phyloP scores from a whole-genome alignment of 2,888 invertebrate species.

The Limnephilus lunatus region DNA sequence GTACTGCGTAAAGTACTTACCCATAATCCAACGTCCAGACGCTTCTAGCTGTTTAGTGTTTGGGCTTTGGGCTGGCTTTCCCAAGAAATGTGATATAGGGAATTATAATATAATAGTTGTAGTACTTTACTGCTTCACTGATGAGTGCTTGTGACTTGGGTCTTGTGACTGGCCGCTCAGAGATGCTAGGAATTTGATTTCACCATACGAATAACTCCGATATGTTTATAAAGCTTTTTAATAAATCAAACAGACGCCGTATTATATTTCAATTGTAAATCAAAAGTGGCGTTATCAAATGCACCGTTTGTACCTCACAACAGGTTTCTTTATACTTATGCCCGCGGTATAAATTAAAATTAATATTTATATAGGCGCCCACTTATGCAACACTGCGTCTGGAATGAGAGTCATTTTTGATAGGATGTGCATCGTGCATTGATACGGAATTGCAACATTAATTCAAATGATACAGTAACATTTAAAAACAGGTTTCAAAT shows the following conservation, averaged over 20 bases:
- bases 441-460: neutral
- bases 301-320: neutral
- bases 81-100: neutral
- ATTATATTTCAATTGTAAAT: constrained; percentile 45
- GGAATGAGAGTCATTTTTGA: neutral
- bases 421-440: neutral
- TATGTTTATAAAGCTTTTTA: constrained; percentile 33
- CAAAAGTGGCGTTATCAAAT: constrained; percentile 30
- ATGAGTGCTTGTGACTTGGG: neutral
- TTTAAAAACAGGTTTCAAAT: neutral
- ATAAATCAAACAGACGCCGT: constrained; percentile 51
- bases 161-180: constrained; percentile 19
- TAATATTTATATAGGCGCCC: constrained; percentile 5
- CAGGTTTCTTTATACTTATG: neutral
- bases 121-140: neutral
- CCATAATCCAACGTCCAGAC: neutral
- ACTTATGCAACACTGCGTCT: neutral
- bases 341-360: constrained; percentile 18
- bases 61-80: neutral
- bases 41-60: neutral
- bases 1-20: neutral
- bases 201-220: constrained; percentile 35
- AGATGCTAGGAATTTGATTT: constrained; percentile 52
- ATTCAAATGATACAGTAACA: neutral
- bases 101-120: neutral